phyloP scores from a whole-genome alignment of 2,888 invertebrate genomes.

The Acrobasis repandana region DNA sequence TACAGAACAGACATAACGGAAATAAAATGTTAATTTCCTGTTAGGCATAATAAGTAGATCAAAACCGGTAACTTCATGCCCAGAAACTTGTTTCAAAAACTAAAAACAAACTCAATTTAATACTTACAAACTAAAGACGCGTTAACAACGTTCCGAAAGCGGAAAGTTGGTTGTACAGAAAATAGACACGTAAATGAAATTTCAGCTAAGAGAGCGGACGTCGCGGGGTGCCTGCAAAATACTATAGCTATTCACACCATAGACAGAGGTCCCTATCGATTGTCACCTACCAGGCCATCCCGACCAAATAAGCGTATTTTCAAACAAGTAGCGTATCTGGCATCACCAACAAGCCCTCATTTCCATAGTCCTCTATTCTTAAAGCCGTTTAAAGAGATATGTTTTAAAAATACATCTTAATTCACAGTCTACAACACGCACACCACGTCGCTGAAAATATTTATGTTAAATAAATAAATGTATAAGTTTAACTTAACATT shows the following conservation, averaged over 20 bases:
- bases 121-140: constrained; percentile 21
- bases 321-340: not conserved
- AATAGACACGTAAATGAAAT: constrained; percentile 22
- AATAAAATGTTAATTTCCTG: not conserved
- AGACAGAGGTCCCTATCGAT: constrained; percentile 15
- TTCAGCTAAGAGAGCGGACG: constrained; percentile 18
- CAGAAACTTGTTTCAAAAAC: constrained; percentile 16
- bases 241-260: constrained; percentile 20
- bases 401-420: too few relatives aligned
- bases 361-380: not conserved
- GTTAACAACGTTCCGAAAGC: constrained; percentile 20
- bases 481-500: not conserved
- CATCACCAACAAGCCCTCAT: not conserved
- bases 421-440: too few relatives aligned
- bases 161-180: constrained; percentile 22
- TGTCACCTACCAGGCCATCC: constrained; percentile 11
- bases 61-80: not conserved
- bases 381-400: too few relatives aligned
- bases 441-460: too few relatives aligned
- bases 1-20: not conserved
- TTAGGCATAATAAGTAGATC: not conserved
- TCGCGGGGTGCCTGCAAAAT: constrained; percentile 16
- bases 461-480: too few relatives aligned
- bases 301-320: constrained; percentile 12
- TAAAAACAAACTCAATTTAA: constrained; percentile 21